phyloP scores from a whole-genome alignment of 2,113 vertebrate species.

The Labrus mixtus region DNA sequence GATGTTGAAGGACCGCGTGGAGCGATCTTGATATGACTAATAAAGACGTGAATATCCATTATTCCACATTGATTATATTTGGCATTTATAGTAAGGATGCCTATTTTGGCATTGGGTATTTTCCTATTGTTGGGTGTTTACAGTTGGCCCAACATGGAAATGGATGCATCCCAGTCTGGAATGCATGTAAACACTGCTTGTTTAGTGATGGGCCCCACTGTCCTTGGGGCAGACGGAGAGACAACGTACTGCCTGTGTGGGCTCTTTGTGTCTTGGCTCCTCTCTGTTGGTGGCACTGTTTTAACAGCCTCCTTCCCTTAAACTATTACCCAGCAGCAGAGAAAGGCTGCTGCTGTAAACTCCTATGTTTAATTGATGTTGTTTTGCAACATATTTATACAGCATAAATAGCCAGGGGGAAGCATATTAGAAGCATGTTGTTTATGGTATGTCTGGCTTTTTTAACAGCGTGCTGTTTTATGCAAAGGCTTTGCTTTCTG shows the following conservation, averaged over 20 bases:
- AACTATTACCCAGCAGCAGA: slow-evolving; percentile 63
- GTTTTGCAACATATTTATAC: slow-evolving; percentile 68
- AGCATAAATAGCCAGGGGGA: slow-evolving; percentile 51
- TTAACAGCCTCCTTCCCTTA: slow-evolving; percentile 69
- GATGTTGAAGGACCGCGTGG: too few relatives aligned
- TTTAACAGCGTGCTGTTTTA: slow-evolving; percentile 59
- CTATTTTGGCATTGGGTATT: not conserved
- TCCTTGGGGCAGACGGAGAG: slow-evolving; percentile 54
- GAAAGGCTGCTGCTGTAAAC: slow-evolving; percentile 44
- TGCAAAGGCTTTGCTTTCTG: slow-evolving; percentile 27
- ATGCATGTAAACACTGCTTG: slow-evolving; percentile 64
- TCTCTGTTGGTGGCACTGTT: slow-evolving; percentile 69
- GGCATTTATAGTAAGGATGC: slow-evolving; percentile 5
- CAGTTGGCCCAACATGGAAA: slow-evolving; percentile 26
- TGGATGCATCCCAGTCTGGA: slow-evolving; percentile 54
- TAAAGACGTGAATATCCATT: slow-evolving; percentile 6
- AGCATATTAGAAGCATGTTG: slow-evolving; percentile 50
- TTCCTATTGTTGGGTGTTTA: slow-evolving; percentile 38
- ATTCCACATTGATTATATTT: slow-evolving; percentile 19
- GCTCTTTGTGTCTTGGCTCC: slow-evolving; percentile 54
- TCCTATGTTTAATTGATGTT: slow-evolving; percentile 69
- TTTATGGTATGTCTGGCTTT: slow-evolving; percentile 64
- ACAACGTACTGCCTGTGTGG: slow-evolving; percentile 76
- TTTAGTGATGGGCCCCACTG: slow-evolving; percentile 38
- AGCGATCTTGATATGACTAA: not conserved